Evolutionary conservation across 2,888 invertebrate species (phyloP), one percentile per base, ranked within the genome.

Genomic region (Zygaena filipendulae): DNA sequence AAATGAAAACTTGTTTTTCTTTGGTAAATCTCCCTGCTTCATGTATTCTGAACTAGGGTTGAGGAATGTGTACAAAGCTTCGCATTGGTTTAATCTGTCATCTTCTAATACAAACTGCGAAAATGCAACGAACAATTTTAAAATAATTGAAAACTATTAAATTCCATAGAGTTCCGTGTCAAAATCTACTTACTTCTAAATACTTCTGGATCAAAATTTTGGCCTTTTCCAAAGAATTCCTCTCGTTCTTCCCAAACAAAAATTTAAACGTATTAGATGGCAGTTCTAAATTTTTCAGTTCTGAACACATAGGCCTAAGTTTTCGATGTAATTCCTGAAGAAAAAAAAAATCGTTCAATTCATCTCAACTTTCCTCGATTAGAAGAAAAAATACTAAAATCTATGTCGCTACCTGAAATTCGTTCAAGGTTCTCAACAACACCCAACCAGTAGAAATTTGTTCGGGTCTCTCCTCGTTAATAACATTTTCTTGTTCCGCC

Each of bases 21-120:
- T 93, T 36, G 90, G 91, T 46, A 88, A 85, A 22, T 88, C 87
- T 22, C 86, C 82, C 30, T 90, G 90, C 61, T 93, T 92, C 40
- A 95, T 80, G 66, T 92, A 92, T 56, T 94, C 93, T 0, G 94
- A 92, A 60, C 92, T 93, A 3, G 94, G 94, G 59, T 93, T 92
- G n/a, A 95, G 82, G 70, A 95, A 95, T 36, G 91, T 87, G 57
- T 94, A 95, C 40, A 95, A 82, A 28, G 92, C 91, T 72, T 95
- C 95, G 57, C 93, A 90, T 72, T 92, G 91, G 62, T 91, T 91
- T 42, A 95, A 75, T 45, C 88, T 83, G 38, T 94, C 94, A 53
- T 95, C 93, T 71, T 90, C 90, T 60, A 95, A 80, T 45, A 95
- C 87, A 62, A 89, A 90, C 92, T 94, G 62, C 36, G 82, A 75